These are phyloP conservation scores for Platichthys stellatus DNA, from an alignment of 2,113 vertebrate genomes.

Conservation along the genomic window DNA sequence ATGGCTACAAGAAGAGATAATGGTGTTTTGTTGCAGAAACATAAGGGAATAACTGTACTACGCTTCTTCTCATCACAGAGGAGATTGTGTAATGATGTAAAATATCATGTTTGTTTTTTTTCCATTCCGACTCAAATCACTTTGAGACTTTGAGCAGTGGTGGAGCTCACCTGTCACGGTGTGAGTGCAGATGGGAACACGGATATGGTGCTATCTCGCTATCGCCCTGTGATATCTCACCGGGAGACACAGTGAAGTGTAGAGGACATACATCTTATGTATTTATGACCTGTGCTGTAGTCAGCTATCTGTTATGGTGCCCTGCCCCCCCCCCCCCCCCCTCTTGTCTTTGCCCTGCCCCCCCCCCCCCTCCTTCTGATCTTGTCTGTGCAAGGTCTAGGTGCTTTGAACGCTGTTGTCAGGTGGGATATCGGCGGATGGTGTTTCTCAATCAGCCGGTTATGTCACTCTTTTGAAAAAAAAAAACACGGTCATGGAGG, in stretches of 20 bases:
- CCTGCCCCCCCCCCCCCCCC: conserved; percentile 41
- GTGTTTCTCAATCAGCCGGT: conserved; percentile 56
- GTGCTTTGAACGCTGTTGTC: conserved; percentile 51
- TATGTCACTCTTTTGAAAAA: not conserved
- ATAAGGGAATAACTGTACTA: not conserved
- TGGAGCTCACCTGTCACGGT: conserved; percentile 22
- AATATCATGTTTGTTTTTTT: conserved; percentile 21
- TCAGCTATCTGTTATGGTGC: conserved; percentile 80
- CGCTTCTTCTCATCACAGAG: not conserved
- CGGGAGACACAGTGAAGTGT: conserved; percentile 65
- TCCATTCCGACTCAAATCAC: conserved; percentile 27
- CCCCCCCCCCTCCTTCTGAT: conserved; percentile 65
- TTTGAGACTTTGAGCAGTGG: conserved; percentile 44
- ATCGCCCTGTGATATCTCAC: conserved; percentile 63
- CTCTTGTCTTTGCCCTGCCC: no score
- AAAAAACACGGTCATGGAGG: not conserved
- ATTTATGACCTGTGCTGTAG: conserved; percentile 80
- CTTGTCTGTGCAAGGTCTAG: conserved; percentile 67
- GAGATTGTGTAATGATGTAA: not conserved
- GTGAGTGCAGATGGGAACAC: conserved; percentile 59
- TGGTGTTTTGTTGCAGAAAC: not conserved
- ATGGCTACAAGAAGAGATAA: no score
- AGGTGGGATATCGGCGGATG: conserved; percentile 19
- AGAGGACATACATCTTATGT: conserved; percentile 77
- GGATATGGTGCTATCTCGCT: conserved; percentile 48